Evolutionary conservation across 2,113 vertebrate genomes (phyloP), one percentile per base, ranked within the genome.

Genomic region (Lepidothrix coronata): DNA sequence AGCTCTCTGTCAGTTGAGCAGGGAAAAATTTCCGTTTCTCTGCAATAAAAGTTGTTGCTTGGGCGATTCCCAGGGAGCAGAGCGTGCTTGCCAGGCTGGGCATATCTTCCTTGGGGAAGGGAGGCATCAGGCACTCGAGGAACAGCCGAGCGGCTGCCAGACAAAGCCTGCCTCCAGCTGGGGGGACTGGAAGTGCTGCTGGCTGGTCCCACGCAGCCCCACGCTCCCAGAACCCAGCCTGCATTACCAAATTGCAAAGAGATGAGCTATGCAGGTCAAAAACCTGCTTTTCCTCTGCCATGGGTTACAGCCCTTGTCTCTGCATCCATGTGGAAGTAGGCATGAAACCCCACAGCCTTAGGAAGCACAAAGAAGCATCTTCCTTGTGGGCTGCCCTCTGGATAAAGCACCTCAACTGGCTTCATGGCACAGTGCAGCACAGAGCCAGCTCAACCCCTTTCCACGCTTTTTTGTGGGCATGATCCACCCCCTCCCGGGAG

Each of bases 321-420:
- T 1, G 2, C 31, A 22, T 22, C 48, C 0, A 0, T 13, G 24
- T 0, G 0, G 66, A 14, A 58, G 11, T 8, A 12, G 39, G 23
- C 71, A 66, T 41, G 30, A 43, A 51, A 11, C 25, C 12, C 18
- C 46, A 52, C 55, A 70, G 44, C 21, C 31, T 55, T 18, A 27
- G 41, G 22, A 58, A 58, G 46, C 22, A 10, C 11, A 19, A 23
- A 43, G 9, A 37, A 51, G 49, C 14, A 4, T 19, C 76, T 17
- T 35, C 30, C 44, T 37, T 28, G 6, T 5, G 63, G 43, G 43
- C 49, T 41, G 22, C 28, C 43, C 41, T 35, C n/a, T 27, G n/a
- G 13, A 12, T 16, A 35, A 65, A 4, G 0, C 5, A 20, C 18
- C 31, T 63, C 14, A 2, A 11, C 31, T 55, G 57, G 28, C 28